Evolutionary conservation across 2,888 invertebrate species (phyloP).

Genomic region (Nudaria mundana): DNA sequence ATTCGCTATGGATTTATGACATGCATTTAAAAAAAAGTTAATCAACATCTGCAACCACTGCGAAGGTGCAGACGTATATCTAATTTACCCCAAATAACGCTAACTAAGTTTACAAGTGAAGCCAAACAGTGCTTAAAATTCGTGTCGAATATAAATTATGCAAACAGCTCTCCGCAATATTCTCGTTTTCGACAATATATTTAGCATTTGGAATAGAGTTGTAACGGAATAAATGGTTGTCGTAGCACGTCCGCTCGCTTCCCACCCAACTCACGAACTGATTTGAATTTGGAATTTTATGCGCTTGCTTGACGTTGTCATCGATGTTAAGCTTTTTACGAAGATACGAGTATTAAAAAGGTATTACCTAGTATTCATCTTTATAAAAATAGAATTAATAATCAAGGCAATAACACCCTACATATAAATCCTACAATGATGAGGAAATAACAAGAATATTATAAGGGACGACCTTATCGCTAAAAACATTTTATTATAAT

Average conservation of each 20-base stretch:
- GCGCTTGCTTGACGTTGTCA: slow-evolving; percentile 49
- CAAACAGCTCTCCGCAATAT: slow-evolving; percentile 58
- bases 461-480: too few species aligned
- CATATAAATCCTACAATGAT: too few species aligned
- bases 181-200: slow-evolving; percentile 70
- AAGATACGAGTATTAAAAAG: slow-evolving; percentile 29
- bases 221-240: slow-evolving; percentile 70
- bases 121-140: slow-evolving; percentile 47
- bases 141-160: slow-evolving; percentile 60
- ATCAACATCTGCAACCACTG: too few species aligned
- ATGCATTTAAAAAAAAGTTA: too few species aligned
- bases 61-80: slow-evolving; percentile 12
- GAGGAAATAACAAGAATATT: too few species aligned
- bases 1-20: too few species aligned
- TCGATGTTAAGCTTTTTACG: slow-evolving; percentile 46
- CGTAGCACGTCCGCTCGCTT: slow-evolving; percentile 65
- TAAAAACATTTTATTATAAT: too few species aligned
- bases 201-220: slow-evolving; percentile 68
- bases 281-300: slow-evolving; percentile 75
- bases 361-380: slow-evolving; percentile 30
- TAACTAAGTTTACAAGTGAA: slow-evolving; percentile 41
- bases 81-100: slow-evolving; percentile 28
- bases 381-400: slow-evolving; percentile 20
- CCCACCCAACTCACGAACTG: slow-evolving; percentile 74
- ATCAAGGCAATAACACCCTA: too few species aligned